Evolutionary conservation across 53 echinoderm and acorn worm species (phyloP), one percentile per base, ranked within the genome.

Genomic region (Temnopleurus reevesii): DNA sequence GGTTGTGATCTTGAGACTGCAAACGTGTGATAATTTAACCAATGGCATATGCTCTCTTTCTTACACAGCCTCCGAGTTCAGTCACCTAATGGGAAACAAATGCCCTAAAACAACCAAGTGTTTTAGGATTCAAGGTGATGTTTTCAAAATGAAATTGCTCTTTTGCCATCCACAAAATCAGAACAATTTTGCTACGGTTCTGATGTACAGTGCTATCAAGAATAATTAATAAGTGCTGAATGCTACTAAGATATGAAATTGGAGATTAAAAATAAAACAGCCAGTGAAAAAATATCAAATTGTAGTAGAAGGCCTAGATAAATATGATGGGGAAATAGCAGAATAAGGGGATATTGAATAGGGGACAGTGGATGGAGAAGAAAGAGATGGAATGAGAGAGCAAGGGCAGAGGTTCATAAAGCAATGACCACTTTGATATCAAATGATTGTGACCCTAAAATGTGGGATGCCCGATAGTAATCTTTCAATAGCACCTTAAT

Each of bases 401-500:
- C 28, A 80, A 80, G 81, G 53, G 53, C 5, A 53, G 46, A 45
- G 47, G 29, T 53, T 49, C 17, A 49, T 49, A 80, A 49, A 80
- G 31, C 25, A 30, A 80, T 80, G 76, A 76, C 41, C 43, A 76
- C 53, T 55, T 55, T 55, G 55, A 82, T 82, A 35, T 55, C 79
- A 79, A 51, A 79, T 46, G 51, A 51, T 79, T 79, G 2, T 47
- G 49, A 79, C 79, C 79, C 51, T 28, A 79, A 76, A 79, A 27
- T 79, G 28, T 79, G 47, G 41, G 66, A 82, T 55, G 15, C 27
- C 5, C 12, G 81, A 80, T 80, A 26, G 47, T 21, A 82, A 82
- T 82, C 82, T 82, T 36, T 56, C 1, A 54, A 82, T 82, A 25
- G 55, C 82, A 82, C 57, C 55, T 82, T 82, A 82, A 82, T 55